Conservation (phyloP, 2,113 vertebrate species). For the Falco punctatus region DNA sequence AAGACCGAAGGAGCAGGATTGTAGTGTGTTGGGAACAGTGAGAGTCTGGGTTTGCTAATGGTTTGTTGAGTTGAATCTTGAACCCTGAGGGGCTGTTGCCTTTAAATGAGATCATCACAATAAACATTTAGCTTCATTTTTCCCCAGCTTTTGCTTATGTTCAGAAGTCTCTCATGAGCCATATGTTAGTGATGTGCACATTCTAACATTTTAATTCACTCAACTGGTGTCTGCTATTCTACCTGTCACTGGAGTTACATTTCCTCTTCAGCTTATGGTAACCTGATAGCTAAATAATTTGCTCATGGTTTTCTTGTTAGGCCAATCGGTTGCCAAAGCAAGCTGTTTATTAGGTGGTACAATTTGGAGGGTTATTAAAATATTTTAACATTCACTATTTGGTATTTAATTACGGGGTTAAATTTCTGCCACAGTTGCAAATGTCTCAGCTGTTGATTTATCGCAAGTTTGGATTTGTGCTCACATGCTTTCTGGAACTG, state of each 20-base stretch:
- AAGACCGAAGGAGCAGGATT: not conserved
- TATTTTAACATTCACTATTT: not conserved
- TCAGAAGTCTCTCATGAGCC: slow-evolving; percentile 21
- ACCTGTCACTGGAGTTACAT: not conserved
- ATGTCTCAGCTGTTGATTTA: slow-evolving; percentile 26
- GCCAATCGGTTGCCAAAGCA: not conserved
- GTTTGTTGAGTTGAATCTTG: not conserved
- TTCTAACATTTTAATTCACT: not conserved
- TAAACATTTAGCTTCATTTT: slow-evolving; percentile 24
- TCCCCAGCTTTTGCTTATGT: not conserved
- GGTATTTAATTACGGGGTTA: slow-evolving; percentile 18
- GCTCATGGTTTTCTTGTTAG: not conserved
- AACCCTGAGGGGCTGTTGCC: not conserved
- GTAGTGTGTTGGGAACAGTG: not conserved
- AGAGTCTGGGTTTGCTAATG: not conserved
- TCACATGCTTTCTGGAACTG: slow-evolving; percentile 48
- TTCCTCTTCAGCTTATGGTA: slow-evolving; percentile 4
- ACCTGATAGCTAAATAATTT: slow-evolving; percentile 1
- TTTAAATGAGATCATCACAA: not conserved
- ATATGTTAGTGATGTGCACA: not conserved
- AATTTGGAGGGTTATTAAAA: not conserved
- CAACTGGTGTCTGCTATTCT: not conserved
- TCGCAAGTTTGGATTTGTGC: slow-evolving; percentile 41
- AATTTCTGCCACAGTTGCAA: slow-evolving; percentile 50
- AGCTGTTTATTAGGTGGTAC: not conserved